These are phyloP conservation scores for Danio jaintianensis DNA, from an alignment of 2,797 vertebrate genomes.

Conservation along the genomic window DNA sequence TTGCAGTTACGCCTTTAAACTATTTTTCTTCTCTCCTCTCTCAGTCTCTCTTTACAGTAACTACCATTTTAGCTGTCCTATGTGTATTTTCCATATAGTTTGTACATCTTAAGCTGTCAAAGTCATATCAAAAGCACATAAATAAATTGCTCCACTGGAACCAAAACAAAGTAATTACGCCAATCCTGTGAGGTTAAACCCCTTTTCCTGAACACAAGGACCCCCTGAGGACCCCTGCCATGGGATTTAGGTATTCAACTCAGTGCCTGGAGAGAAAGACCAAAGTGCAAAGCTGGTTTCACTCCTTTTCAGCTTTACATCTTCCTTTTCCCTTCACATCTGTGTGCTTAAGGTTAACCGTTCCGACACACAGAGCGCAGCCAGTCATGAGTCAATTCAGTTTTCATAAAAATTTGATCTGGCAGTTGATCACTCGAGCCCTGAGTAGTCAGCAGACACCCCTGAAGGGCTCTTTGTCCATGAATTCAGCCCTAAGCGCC, in stretches of 20 bases:
- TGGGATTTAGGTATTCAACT: slow-evolving; percentile 21
- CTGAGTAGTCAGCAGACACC: slow-evolving; percentile 8
- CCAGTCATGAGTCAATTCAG: slow-evolving; percentile 34
- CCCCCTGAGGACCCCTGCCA: slow-evolving; percentile 34
- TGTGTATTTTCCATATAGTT: slow-evolving; percentile 65
- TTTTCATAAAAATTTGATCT: slow-evolving; percentile 45
- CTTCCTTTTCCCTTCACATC: slow-evolving; percentile 22
- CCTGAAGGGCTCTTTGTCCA: slow-evolving; percentile 36
- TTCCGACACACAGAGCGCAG: slow-evolving; percentile 50
- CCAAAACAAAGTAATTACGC: slow-evolving; percentile 75
- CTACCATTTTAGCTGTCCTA: slow-evolving; percentile 69
- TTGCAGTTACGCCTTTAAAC: neutral
- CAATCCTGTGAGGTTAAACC: slow-evolving; percentile 67
- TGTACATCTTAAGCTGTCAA: slow-evolving; percentile 63
- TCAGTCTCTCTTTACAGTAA: slow-evolving; percentile 33
- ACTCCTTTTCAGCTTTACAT: slow-evolving; percentile 35
- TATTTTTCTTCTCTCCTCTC: slow-evolving; percentile 31
- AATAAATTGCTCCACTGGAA: slow-evolving; percentile 76
- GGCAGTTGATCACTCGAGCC: slow-evolving; percentile 27
- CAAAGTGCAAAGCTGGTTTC: slow-evolving; percentile 58
- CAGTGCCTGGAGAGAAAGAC: slow-evolving; percentile 50
- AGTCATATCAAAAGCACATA: slow-evolving; percentile 71
- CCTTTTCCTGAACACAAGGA: slow-evolving; percentile 68
- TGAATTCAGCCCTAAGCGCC: slow-evolving; percentile 45
- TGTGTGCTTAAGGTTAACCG: slow-evolving; percentile 56